Base-by-base conservation (phyloP, 1,140 invertebrate genomes). In the Pogonus chalceus region DNA sequence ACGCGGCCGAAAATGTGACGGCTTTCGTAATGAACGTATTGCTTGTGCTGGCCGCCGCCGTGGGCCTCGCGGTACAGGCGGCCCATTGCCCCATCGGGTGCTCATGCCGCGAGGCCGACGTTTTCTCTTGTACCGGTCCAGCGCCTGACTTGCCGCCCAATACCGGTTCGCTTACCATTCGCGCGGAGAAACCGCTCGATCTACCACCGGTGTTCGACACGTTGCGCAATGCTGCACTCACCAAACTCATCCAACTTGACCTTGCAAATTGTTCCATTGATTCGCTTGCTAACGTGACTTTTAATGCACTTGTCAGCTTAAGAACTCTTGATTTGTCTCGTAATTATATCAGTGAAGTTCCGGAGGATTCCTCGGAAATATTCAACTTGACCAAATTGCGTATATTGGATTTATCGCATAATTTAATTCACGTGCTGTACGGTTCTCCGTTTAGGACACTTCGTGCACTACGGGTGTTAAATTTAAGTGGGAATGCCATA, bases 331-430 rank as follows among this genome's bases (percentile, higher is more conserved):
- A 79, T 60, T 60, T 81, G 2, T 75, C 77, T 14, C 55, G 66
- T 51, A 81, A 80, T 63, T 59, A 61, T 20, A 64, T 82, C 21
- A 57, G 53, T 14, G 60, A 68, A 14, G 54, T 78, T n/a, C 57
- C 65, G 49, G 35, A 56, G 37, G 43, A 58, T 14, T n/a, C n/a
- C n/a, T 51, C 23, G 10, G 35, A 23, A 3, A 20, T 35, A 54
- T 59, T 55, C 20, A 69, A 70, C 53, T 53, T 66, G 7, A 58
- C 53, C 35, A 63, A 58, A 21, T 31, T 76, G 18, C 59, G 61
- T 23, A 51, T 71, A 20, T 61, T 87, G 31, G 83, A 86, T 67
- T 61, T 85, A 55, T 84, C 82, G 0, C 53, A 65, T 55, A 79
- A 79, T 49, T 20, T 55, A 49, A 14, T 65, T 2, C 53, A 35